A percentile compares a stretch with the other conserved stretches of the same genome.
Conservation (phyloP, 1,140 invertebrate genomes). For the Carposina sasakii region DNA sequence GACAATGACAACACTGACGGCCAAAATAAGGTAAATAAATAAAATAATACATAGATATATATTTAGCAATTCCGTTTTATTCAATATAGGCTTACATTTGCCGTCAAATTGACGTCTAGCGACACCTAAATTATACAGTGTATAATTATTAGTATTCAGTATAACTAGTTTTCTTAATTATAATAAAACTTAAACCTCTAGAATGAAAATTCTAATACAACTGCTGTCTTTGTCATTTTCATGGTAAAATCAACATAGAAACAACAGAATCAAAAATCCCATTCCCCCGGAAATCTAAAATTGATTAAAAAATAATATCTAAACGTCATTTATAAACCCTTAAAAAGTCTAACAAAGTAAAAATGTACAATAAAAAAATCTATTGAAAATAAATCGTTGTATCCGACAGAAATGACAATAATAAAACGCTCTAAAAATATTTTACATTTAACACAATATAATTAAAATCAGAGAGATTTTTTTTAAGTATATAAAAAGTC, state of each 20-base stretch:
- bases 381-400: constrained; percentile 63
- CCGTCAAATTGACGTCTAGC: constrained; percentile 45
- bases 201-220: not conserved
- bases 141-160: not conserved
- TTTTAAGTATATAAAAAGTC: constrained; percentile 21
- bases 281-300: constrained; percentile 20
- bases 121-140: constrained; percentile 8
- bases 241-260: too few relatives aligned
- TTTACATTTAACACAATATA: constrained; percentile 45
- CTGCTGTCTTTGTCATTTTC: too few relatives aligned
- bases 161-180: not conserved
- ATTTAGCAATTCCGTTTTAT: constrained; percentile 62
- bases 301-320: constrained; percentile 42
- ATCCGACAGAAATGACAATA: constrained; percentile 52
- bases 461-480: constrained; percentile 40
- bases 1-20: not conserved
- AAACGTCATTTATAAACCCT: constrained; percentile 35
- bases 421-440: constrained; percentile 49
- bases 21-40: not conserved
- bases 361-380: constrained; percentile 61
- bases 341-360: constrained; percentile 65
- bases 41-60: constrained; percentile 26
- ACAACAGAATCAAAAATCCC: not conserved
- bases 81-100: constrained; percentile 56
- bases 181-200: not conserved